Percentiles rank a stretch among this genome's conserved stretches.
These are phyloP conservation scores for Deilephila porcellus DNA, from an alignment of 2,888 invertebrate genomes.

Conservation along the genomic window DNA sequence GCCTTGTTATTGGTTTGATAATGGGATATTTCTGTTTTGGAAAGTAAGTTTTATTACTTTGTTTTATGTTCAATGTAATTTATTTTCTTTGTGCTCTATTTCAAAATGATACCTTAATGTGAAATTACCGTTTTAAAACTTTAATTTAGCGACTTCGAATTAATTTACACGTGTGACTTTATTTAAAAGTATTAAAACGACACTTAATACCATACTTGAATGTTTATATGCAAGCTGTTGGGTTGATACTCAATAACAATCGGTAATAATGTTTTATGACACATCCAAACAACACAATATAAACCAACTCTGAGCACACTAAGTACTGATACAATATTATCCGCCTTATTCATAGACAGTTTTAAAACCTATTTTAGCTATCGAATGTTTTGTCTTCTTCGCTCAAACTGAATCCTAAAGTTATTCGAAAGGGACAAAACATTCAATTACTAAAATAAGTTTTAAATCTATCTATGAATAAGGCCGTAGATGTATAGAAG, in stretches of 20 bases:
- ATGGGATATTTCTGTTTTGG: slow-evolving; percentile 96
- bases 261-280: background rate
- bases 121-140: background rate
- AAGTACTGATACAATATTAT: background rate
- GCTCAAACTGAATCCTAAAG: too few species aligned
- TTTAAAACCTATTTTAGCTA: too few species aligned
- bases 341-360: too few species aligned
- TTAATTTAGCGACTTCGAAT: background rate
- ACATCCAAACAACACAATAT: background rate
- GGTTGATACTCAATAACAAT: background rate
- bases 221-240: background rate
- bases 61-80: background rate
- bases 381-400: too few species aligned
- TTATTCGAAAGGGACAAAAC: too few species aligned
- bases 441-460: too few species aligned
- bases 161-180: background rate
- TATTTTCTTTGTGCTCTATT: background rate
- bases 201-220: background rate
- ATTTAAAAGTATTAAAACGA: background rate
- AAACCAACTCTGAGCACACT: background rate
- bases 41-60: slow-evolving; percentile 84
- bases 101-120: background rate
- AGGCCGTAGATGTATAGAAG: background rate
- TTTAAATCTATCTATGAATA: too few species aligned
- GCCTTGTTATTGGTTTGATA: slow-evolving; percentile 90